Base-by-base conservation (phyloP, 2,113 vertebrate species). In the Hippocampus barbouri region DNA sequence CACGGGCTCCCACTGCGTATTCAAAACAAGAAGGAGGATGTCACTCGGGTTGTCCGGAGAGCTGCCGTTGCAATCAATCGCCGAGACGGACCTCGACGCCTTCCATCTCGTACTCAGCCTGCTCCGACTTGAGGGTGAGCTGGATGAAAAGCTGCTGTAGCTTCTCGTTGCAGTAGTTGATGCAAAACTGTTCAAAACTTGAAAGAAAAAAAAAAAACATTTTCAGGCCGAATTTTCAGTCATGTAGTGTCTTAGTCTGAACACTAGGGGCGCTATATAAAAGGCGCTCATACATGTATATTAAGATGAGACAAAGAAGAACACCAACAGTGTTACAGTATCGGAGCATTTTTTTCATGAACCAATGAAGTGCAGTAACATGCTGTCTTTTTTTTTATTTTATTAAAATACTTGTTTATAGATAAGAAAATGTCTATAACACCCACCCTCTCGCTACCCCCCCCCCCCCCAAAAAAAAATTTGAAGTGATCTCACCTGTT, bases 121-220 rank as follows among this genome's bases (percentile, higher is more conserved):
- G 97, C 76, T 99, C 97, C 0, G 96, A 94, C 72, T 98, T 97
- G 57, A 99, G 90, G 0, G 97, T 98, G 84, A 96, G 93, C 86
- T 97, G 91, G 75, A 98, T 98, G 80, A 99, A 91, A 67, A 99
- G 93, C 79, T 98, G 97, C 89, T 99, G 97, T 51, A 99, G 94
- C 87, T 98, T 99, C 91, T 99, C 97, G 0, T 98, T 99, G 91
- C 97, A 99, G 82, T 98, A 99, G 86, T 99, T 98, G 82, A 99
- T 99, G 83, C 97, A 99, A 88, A 99, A 98, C 91, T 99, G 97
- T 82, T 99, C 97, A 83, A 98, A 99, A 85, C 97, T 99, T 64
- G 87, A 30, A 30, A 30, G 30, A 30, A 76, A 20, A 53, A 45
- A 65, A 15, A 18, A 15, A 40, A 3, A 20, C 61, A 21, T 5